Conservation (phyloP, 2,888 invertebrate species). For the Mimachlamys varia region DNA sequence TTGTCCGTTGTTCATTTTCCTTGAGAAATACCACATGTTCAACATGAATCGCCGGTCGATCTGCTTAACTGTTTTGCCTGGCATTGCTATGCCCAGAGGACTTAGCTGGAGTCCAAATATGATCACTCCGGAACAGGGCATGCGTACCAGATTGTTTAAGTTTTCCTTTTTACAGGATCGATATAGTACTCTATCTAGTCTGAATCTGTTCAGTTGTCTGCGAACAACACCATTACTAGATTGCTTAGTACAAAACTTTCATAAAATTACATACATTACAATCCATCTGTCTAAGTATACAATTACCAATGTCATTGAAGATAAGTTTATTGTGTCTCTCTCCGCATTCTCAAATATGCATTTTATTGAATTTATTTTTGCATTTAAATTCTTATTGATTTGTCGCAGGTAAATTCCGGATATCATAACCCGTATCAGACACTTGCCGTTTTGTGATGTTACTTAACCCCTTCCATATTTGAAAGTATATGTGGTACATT, state of each 20-base stretch:
- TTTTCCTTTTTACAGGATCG: slow-evolving; percentile 8
- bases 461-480: too few species aligned
- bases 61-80: neutral
- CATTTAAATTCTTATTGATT: too few species aligned
- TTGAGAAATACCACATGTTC: slow-evolving; percentile 2
- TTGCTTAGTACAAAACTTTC: neutral
- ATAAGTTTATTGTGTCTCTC: too few species aligned
- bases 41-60: neutral
- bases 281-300: too few species aligned
- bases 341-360: too few species aligned
- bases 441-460: too few species aligned
- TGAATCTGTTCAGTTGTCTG: neutral
- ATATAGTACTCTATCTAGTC: neutral
- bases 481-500: too few species aligned
- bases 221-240: neutral
- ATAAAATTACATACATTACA: neutral
- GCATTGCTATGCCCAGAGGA: slow-evolving; percentile 11
- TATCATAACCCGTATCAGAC: too few species aligned
- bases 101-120: neutral
- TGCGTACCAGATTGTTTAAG: slow-evolving; percentile 14
- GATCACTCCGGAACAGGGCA: neutral
- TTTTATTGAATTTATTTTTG: too few species aligned
- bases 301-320: too few species aligned
- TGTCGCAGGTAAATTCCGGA: too few species aligned
- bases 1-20: slow-evolving; percentile 18